phyloP scores from a whole-genome alignment of 2,888 invertebrate species.

The Itoplectis maculator region DNA sequence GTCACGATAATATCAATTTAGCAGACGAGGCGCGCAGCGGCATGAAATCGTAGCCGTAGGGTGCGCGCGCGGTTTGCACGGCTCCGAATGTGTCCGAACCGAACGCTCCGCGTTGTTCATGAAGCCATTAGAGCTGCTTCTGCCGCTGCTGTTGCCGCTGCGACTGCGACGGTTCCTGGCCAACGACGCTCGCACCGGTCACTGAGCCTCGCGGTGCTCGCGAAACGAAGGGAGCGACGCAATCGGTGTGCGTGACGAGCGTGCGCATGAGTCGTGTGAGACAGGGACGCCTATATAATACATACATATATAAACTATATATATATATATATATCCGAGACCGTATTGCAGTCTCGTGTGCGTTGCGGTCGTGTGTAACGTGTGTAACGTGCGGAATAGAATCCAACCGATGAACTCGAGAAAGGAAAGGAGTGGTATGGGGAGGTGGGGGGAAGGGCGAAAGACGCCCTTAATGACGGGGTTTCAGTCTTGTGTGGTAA shows the following conservation, averaged over 20 bases:
- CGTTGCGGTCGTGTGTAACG: conserved; percentile 30
- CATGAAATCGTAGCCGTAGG: conserved; percentile 65
- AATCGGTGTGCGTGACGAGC: conserved; percentile 58
- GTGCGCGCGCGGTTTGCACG: conserved; percentile 28
- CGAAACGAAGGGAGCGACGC: conserved; percentile 58
- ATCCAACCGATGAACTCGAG: conserved; percentile 6
- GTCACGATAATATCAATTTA: conserved; percentile 62
- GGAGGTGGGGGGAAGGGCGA: conserved; percentile 1
- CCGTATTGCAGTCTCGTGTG: conserved; percentile 21
- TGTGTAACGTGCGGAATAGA: conserved; percentile 27
- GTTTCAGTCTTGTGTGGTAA: conserved; percentile 75
- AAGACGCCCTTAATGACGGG: conserved; percentile 78
- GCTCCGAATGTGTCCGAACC: conserved; percentile 29
- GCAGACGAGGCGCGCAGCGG: conserved; percentile 48
- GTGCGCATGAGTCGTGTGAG: conserved; percentile 24
- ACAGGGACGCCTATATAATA: no score
- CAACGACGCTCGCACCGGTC: conserved; percentile 1
- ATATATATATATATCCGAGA: no score
- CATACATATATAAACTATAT: no score
- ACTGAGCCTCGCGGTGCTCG: conserved; percentile 61
- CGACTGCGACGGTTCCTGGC: conserved; percentile 22
- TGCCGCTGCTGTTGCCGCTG: conserved; percentile 25
- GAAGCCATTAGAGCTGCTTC: conserved; percentile 74
- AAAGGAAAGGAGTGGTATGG: not conserved
- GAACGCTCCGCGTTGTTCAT: conserved; percentile 65